A percentile compares a stretch with the other conserved stretches of the same genome.
phyloP scores from a whole-genome alignment of 1,140 invertebrate genomes.

The Hirudo medicinalis region DNA sequence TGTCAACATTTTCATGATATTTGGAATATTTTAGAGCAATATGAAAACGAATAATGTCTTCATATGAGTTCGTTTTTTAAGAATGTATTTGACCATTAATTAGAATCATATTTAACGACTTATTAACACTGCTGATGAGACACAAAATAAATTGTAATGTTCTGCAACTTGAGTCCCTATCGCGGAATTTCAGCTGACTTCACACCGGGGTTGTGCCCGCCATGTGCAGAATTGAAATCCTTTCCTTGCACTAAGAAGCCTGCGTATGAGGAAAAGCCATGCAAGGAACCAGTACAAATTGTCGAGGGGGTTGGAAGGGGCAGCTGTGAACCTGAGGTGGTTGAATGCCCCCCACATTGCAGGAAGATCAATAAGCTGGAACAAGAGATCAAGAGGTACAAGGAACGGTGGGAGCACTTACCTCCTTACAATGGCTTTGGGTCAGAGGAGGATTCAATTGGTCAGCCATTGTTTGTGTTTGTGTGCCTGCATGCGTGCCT shows the following conservation, averaged over 20 bases:
- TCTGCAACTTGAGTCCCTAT: no score
- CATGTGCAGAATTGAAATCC: not conserved
- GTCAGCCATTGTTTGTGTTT: not conserved
- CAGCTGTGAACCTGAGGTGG: not conserved
- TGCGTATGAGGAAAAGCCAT: not conserved
- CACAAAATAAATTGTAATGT: no score
- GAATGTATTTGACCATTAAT: no score
- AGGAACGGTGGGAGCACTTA: constrained; percentile 20
- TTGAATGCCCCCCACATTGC: not conserved
- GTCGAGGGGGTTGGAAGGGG: not conserved
- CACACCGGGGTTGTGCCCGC: not conserved
- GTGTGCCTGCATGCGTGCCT: not conserved
- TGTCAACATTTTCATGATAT: no score
- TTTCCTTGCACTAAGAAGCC: not conserved
- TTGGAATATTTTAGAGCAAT: no score
- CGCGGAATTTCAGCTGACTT: not conserved
- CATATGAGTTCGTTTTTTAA: no score
- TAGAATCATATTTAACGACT: no score
- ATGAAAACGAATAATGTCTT: no score
- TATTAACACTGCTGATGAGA: no score
- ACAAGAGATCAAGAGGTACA: not conserved
- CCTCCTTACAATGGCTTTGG: constrained; percentile 44
- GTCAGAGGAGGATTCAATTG: constrained; percentile 41
- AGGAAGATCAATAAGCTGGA: not conserved
- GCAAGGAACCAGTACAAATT: not conserved